Base-by-base conservation (phyloP, 2,797 vertebrate species). In the Hippoglossus hippoglossus region DNA sequence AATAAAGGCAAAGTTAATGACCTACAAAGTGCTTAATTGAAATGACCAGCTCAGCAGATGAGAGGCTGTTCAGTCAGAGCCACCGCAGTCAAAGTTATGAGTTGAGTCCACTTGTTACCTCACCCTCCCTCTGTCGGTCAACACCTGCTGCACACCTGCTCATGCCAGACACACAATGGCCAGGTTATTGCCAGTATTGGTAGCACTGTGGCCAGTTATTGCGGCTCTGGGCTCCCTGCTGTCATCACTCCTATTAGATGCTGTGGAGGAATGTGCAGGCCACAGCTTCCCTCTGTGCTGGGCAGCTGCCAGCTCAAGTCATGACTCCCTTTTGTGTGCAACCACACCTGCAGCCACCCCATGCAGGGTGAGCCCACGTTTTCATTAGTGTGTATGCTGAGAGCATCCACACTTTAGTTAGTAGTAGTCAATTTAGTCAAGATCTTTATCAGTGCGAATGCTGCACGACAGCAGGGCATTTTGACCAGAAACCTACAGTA, bases 231-330 rank as follows among this genome's bases (percentile, higher is more conserved):
- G 76, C 73, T 69, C 71, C 69, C n/a, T 44, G 80, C 90, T 92
- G 82, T 93, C 92, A 91, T 89, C 90, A 58, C 85, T 86, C 60
- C 86, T 82, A 88, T 91, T 91, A 87, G 79, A 85, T 65, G 49
- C 63, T 67, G 64, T 46, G 55, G 60, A 84, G 87, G 91, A 93
- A 93, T 93, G 89, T 77, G 67, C 71, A 44, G 75, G 64, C 77
- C 80, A 81, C 63, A 36, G 77, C 64, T 76, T 82, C 79, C 79
- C 68, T 59, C 44, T 64, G 76, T 69, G 61, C 47, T 72, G 72
- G 77, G 61, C 73, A 39, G 50, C 70, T 39, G 86, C 80, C 85
- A 81, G 82, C 73, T 85, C 72, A 61, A 77, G 81, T 83, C 73
- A 77, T 2, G 65, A 61, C 65, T 73, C 68, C 41, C 66, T 86